Base-by-base conservation (phyloP, 1,140 invertebrate species). In the Psilanteris sp. region DNA sequence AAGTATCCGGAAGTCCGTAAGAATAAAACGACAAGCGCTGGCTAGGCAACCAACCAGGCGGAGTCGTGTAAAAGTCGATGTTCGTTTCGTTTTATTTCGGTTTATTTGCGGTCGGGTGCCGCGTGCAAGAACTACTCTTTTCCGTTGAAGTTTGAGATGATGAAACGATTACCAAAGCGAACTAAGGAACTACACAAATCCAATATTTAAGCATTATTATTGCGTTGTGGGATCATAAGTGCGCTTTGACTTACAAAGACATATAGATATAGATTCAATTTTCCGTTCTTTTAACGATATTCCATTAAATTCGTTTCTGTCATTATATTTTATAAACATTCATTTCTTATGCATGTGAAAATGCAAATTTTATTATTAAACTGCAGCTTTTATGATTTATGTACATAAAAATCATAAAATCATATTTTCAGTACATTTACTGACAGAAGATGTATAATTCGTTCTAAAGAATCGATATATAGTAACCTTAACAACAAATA, bases 11-110 rank as follows among this genome's bases (percentile, higher is more conserved):
- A 74, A 77, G 66, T 54, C 61, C 52, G 66, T 46, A 67, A 72
- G 66, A 72, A 79, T 77, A 72, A 76, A 72, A 67, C 61, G 67
- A 71, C 68, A 68, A 72, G 54, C 68, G 22, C 20, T 20, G 41
- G 31, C 50, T 15, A 34, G 20, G 62, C 46, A 74, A 18, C 11
- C 20, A 6, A 15, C 20, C 15, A 7, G 34, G 22, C 20, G 24
- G 31, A 24, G 36, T 1, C 2, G 48, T 9, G 61, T 70, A 70
- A 77, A 78, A 73, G 76, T 78, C 72, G 68, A 75, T 76, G 61
- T 64, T 62, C 57, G 54, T 78, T 74, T 74, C 66, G 39, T 78
- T 71, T 67, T 67, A 74, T 74, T 78, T 74, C 70, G 54, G 52
- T 71, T 74, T 74, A 78, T 66, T 74, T 71, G 70, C 48, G 55